These are phyloP conservation scores for Squalus acanthias DNA, from an alignment of 2,797 vertebrate genomes.

Conservation along the genomic window DNA sequence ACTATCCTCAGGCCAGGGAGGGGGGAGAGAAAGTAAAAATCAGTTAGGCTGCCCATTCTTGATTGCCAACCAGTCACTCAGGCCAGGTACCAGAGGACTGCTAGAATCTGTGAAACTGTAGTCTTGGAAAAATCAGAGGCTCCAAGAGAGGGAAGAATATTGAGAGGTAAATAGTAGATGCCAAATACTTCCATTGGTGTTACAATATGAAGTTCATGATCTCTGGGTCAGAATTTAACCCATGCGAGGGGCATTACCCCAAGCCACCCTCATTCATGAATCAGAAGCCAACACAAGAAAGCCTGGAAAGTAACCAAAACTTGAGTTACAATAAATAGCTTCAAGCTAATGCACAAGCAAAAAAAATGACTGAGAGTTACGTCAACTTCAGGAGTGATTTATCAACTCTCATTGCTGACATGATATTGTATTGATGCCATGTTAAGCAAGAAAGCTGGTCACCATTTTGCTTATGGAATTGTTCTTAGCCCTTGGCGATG, in stretches of 20 bases:
- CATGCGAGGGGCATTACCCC: neutral
- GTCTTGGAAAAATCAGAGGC: neutral
- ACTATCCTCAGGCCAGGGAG: neutral
- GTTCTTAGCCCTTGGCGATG: neutral
- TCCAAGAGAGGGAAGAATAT: neutral
- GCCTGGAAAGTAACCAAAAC: neutral
- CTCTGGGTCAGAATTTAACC: neutral
- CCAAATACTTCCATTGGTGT: neutral
- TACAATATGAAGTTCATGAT: neutral
- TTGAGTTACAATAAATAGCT: constrained; percentile 42
- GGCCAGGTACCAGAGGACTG: neutral
- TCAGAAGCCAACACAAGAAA: neutral
- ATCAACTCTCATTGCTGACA: neutral
- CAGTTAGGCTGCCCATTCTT: neutral
- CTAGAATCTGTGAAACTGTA: neutral
- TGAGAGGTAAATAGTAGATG: neutral
- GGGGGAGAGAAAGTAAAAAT: neutral
- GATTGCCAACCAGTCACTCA: neutral
- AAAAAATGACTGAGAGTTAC: neutral
- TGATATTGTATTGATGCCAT: neutral
- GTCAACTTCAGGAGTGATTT: neutral
- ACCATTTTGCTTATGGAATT: neutral
- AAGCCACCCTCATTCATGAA: neutral
- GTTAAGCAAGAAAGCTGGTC: neutral
- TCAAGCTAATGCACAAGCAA: neutral